Evolutionary conservation across 1,140 invertebrate species (phyloP), one percentile per base, ranked within the genome.

Genomic region (Papilio polyxenes): DNA sequence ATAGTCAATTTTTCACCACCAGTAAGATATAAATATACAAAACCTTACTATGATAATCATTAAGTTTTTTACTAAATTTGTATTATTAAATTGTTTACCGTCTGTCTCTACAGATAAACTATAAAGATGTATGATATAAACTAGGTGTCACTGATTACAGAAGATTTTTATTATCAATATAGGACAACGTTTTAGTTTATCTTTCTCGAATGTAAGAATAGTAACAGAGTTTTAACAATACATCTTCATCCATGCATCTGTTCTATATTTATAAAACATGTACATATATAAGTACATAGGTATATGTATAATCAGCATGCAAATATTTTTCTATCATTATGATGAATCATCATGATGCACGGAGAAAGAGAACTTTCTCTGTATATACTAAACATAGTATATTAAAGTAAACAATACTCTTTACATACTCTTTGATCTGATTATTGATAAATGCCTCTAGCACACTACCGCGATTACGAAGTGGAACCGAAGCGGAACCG

Each of bases 361-460:
- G 20, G 40, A 11, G 20, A 59, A 31, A 77, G 23, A 59, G 48
- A 81, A 85, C 69, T 69, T 48, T 81, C 83, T 72, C 79, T 59
- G 80, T 76, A 23, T 56, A 77, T 80, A 80, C 62, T 53, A 49
- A 51, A 81, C 31, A 77, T 75, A 82, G 65, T 23, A 37, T 82
- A 82, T 79, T 84, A 84, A 81, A 20, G 85, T 87, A 86, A 80
- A 85, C 84, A 87, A 87, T 85, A 69, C 65, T 80, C 82, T 87
- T 87, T 86, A 87, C 88, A 87, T 86, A 85, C 75, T 84, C 84
- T 85, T 77, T 87, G 88, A 87, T 88, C 89, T 85, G 84, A 83
- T 86, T 88, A 83, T 44, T 80, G 49, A 51, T 51, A 51, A 13
- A 51, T 20, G 7, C 3, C 56, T 59, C 6, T 20, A 59, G 56